Evolutionary conservation across 2,888 invertebrate genomes (phyloP).

Genomic region (Cerastis rubricosa): DNA sequence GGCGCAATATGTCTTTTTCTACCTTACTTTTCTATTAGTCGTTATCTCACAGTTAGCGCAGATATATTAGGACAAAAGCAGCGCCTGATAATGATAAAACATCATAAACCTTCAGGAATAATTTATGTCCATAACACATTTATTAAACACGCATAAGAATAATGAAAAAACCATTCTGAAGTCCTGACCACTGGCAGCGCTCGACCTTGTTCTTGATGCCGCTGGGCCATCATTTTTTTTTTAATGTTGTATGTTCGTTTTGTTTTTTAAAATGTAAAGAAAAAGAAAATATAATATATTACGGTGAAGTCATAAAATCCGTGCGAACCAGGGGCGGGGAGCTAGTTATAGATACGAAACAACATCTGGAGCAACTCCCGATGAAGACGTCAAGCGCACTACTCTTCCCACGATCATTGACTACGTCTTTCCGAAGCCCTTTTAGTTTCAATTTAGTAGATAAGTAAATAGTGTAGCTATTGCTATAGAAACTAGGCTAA

Average conservation of each 20-base stretch:
- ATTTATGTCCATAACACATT: background rate
- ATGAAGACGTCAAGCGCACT: conserved; percentile 65
- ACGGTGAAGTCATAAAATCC: background rate
- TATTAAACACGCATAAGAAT: background rate
- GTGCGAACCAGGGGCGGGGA: background rate
- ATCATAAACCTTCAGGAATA: no score
- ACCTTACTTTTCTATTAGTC: background rate
- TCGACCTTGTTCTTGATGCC: no score
- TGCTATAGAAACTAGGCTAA: conserved; percentile 58
- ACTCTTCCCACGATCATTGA: conserved; percentile 76
- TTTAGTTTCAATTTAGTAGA: conserved; percentile 70
- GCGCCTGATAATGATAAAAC: no score
- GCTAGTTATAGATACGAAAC: conserved; percentile 45
- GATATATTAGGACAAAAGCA: no score
- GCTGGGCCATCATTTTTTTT: no score
- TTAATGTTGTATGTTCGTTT: no score
- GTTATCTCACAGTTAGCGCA: background rate
- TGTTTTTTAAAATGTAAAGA: no score
- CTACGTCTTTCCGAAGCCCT: conserved; percentile 72
- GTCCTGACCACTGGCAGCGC: no score
- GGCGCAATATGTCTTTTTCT: background rate
- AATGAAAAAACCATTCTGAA: background rate
- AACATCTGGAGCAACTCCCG: conserved; percentile 68
- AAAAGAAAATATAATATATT: no score
- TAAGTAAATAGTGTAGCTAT: conserved; percentile 58